Evolutionary conservation across 1,140 invertebrate species (phyloP).

Genomic region (Mylabris phalerata): DNA sequence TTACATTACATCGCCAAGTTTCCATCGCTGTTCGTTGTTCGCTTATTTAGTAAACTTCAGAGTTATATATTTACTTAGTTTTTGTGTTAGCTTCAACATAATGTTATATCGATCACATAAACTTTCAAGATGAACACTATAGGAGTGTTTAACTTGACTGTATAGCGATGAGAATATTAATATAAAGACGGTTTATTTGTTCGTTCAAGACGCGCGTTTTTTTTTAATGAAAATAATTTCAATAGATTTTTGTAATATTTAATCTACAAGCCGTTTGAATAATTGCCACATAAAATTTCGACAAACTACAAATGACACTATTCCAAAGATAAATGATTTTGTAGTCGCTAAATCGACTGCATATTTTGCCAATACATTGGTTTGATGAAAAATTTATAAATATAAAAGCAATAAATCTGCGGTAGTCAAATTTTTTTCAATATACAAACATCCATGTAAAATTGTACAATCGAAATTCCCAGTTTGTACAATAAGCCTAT

Average conservation of each 20-base stretch:
- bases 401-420: not conserved
- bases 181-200: not conserved
- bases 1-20: not conserved
- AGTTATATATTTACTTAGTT: not conserved
- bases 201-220: too few relatives aligned
- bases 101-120: constrained; percentile 1
- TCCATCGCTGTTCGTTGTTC: too few relatives aligned
- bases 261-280: constrained; percentile 2
- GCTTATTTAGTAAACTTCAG: too few relatives aligned
- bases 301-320: constrained; percentile 15
- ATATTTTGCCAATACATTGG: constrained; percentile 12
- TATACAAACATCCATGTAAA: not conserved
- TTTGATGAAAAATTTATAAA: constrained; percentile 5
- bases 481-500: not conserved
- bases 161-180: constrained; percentile 5
- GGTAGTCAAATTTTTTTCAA: not conserved
- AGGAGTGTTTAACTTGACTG: constrained; percentile 10
- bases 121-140: not conserved
- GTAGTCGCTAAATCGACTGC: constrained; percentile 7
- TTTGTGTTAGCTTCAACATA: not conserved
- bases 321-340: constrained; percentile 13
- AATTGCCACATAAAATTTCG: constrained; percentile 9
- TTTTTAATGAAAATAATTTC: not conserved
- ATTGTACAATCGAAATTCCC: not conserved
- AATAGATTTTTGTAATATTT: constrained; percentile 4